A percentile compares a stretch with the other conserved stretches of the same genome.
Conservation (phyloP, 2,888 invertebrate genomes). For the Eupithecia subumbrata region DNA sequence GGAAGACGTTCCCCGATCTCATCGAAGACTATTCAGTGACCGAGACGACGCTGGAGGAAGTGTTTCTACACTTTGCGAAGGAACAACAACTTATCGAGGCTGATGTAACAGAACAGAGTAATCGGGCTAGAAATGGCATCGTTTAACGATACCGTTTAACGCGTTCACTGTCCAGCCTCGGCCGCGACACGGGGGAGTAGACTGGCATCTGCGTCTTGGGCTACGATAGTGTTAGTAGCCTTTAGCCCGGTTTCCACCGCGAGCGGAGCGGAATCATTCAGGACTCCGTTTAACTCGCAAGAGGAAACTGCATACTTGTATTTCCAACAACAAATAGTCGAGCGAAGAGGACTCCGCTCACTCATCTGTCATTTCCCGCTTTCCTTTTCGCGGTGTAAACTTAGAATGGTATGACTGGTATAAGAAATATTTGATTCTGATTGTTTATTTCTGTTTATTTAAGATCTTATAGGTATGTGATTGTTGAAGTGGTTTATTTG, state of each 20-base stretch:
- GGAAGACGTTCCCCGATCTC: constrained; percentile 64
- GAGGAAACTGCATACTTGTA: too few species aligned
- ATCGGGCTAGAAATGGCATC: not conserved
- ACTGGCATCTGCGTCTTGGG: too few species aligned
- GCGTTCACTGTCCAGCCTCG: too few species aligned
- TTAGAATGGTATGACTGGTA: not conserved
- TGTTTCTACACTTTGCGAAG: constrained; percentile 83
- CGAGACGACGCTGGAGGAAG: constrained; percentile 92
- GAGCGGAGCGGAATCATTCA: too few species aligned
- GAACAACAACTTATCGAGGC: constrained; percentile 28
- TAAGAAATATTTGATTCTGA: not conserved
- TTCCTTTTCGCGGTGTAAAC: too few species aligned
- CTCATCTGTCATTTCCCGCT: too few species aligned
- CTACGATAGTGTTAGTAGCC: too few species aligned
- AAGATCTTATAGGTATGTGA: not conserved
- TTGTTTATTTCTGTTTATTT: not conserved
- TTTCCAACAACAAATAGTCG: too few species aligned
- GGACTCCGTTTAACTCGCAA: too few species aligned
- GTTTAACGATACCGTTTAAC: not conserved
- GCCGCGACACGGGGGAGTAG: too few species aligned
- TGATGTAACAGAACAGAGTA: not conserved
- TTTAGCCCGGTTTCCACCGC: too few species aligned
- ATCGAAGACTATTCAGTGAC: constrained; percentile 91
- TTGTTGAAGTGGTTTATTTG: not conserved
- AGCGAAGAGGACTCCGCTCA: too few species aligned